Percentiles rank a stretch among this genome's conserved stretches.
Evolutionary conservation across 2,888 invertebrate species (phyloP).

Genomic region (Hipparchia semele): DNA sequence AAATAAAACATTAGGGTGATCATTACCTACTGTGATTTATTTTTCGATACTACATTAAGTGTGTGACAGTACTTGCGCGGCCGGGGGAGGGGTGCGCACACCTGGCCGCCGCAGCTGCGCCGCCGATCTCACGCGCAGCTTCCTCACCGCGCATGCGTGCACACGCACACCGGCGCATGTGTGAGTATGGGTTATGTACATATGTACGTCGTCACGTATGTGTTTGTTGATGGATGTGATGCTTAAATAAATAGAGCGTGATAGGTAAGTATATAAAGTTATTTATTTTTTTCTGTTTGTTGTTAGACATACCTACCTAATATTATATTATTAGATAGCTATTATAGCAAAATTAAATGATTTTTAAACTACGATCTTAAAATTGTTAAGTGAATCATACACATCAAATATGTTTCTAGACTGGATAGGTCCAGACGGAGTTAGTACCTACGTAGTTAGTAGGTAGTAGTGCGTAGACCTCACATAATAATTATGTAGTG

Average conservation of each 20-base stretch:
- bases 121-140: constrained; percentile 81
- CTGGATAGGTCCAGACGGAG: too few relatives aligned
- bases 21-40: constrained; percentile 6
- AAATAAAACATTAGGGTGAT: too few relatives aligned
- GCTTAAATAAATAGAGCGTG: constrained; percentile 22
- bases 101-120: constrained; percentile 81
- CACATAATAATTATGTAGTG: too few relatives aligned
- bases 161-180: constrained; percentile 51
- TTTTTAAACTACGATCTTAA: too few relatives aligned
- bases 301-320: not conserved
- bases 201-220: constrained; percentile 24
- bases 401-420: too few relatives aligned
- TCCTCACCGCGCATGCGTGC: constrained; percentile 75
- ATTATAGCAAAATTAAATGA: too few relatives aligned
- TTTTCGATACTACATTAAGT: constrained; percentile 15
- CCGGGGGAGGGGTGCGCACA: constrained; percentile 69
- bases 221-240: constrained; percentile 18
- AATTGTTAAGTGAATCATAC: too few relatives aligned
- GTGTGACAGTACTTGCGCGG: constrained; percentile 57
- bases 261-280: not conserved
- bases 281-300: constrained; percentile 14
- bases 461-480: too few relatives aligned
- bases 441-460: too few relatives aligned
- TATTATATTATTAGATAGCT: too few relatives aligned
- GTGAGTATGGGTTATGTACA: constrained; percentile 22